Evolutionary conservation across 2,888 invertebrate species (phyloP), one percentile per base, ranked within the genome.

Genomic region (Cosmia pyralina): DNA sequence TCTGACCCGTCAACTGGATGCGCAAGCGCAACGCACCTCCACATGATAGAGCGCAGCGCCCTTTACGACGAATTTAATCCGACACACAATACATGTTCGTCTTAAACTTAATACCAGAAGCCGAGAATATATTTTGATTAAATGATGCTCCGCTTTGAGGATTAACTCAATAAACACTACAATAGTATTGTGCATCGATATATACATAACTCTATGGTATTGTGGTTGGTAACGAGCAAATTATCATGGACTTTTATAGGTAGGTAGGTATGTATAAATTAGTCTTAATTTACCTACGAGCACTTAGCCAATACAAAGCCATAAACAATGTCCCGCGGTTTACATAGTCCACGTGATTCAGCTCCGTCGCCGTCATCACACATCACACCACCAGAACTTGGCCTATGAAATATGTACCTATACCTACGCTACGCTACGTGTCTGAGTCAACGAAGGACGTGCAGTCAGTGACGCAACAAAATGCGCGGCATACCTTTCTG

Each of bases 371-470:
- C 13, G 22, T 62, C 75, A 85, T 88, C 87, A 87, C 83, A 85
- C 85, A 87, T 85, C 89, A 87, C 88, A 82, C 88, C 88, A 88
- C 86, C 69, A 73, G 72, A 66, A 57, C 77, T 63, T 70, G 69
- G 57, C 72, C 77, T 83, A 82, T 76, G 69, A 83, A 66, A 75
- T 46, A 38, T 2, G 4, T n/a, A n/a, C n/a, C n/a, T n/a, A 4
- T 38, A 38, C 38, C 38, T 38, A 28, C 28, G 28, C 28, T 28
- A 28, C 28, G 67, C 55, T 69, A 64, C 53, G 58, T 78, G 70
- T 77, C 75, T 88, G 89, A 90, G 84, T 88, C 88, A 88, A 86
- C 81, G 66, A 80, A 83, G 82, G 82, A 87, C 84, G 68, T 77
- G 67, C 58, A 74, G 60, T 66, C 53, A 50, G 76, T 89, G 88